Conservation (phyloP, 2,888 invertebrate species). For the Mesorhabditis belari region DNA sequence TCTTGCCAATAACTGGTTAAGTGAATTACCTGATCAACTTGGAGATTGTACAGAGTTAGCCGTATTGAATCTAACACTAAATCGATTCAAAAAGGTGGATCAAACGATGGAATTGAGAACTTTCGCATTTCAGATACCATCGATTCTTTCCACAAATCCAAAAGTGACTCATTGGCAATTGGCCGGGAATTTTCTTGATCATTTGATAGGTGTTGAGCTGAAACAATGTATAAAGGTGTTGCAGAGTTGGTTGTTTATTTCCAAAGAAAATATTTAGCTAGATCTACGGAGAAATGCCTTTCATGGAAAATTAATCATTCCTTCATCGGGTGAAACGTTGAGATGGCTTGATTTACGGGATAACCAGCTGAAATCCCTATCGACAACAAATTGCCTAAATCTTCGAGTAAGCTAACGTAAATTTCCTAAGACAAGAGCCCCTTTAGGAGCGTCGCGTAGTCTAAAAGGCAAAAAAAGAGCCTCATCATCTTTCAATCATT, state of each 20-base stretch:
- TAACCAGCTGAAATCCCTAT: not conserved
- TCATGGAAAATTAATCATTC: not conserved
- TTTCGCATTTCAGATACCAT: too few species aligned
- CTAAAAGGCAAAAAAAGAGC: too few species aligned
- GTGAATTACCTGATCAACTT: not conserved
- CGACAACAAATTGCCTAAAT: not conserved
- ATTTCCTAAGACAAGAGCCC: too few species aligned
- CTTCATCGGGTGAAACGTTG: not conserved
- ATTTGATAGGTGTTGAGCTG: not conserved
- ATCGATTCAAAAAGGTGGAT: not conserved
- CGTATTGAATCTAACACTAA: not conserved
- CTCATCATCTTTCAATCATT: too few species aligned
- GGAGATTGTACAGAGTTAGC: not conserved
- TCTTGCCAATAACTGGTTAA: not conserved
- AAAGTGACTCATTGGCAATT: not conserved
- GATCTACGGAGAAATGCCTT: not conserved
- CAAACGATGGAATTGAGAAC: too few species aligned
- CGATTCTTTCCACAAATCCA: not conserved
- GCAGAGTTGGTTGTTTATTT: not conserved
- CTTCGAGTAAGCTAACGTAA: not conserved
- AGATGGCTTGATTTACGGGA: not conserved
- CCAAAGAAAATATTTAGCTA: not conserved
- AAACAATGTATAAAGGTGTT: not conserved
- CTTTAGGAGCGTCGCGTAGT: too few species aligned
- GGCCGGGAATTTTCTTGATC: not conserved